Base-by-base conservation (phyloP, 2,888 invertebrate species). In the Hirtodrosophila duncani region DNA sequence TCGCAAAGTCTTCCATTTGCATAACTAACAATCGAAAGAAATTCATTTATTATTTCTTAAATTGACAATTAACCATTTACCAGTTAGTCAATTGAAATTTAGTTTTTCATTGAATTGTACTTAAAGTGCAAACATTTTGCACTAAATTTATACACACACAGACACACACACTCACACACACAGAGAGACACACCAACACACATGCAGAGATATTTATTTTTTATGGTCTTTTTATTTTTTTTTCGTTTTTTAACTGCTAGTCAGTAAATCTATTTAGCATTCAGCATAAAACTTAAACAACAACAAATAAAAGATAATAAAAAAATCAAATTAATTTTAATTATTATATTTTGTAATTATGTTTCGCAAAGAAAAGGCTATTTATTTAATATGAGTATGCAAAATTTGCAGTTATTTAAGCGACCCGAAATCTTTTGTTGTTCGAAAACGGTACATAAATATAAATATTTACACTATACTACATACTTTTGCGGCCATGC, bases 1-100 rank as follows among this genome's bases (percentile, higher is more conserved):
- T 75, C 74, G 74, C 74, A 79, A 75, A 79, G 81, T 81, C 81
- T 75, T 81, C 74, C 80, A 81, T 69, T 71, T 74, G 74, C 78
- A 69, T 41, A 24, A 26, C 27, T 44, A 13, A 46, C 6, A 33
- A n/a, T 13, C 4, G 10, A 41, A 11, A 7, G 20, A n/a, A 37
- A 43, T 16, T 41, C 30, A 49, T 41, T 64, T 56, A 46, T 59
- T 24, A 43, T 50, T 58, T 37, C 37, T 23, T 36, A 42, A 36
- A 41, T n/a, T n/a, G n/a, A n/a, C n/a, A n/a, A n/a, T n/a, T 11
- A 30, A 42, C 18, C 11, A 39, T 30, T 17, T 36, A 31, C n/a
- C n/a, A n/a, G 39, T 45, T 29, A 30, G 34, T 45, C 26, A 33
- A 49, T 51, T 34, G 13, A 31, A 46, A 36, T 18, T 14, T 16